Evolutionary conservation across 2,888 invertebrate species (phyloP).

Genomic region (Asteroscopus sphinx): DNA sequence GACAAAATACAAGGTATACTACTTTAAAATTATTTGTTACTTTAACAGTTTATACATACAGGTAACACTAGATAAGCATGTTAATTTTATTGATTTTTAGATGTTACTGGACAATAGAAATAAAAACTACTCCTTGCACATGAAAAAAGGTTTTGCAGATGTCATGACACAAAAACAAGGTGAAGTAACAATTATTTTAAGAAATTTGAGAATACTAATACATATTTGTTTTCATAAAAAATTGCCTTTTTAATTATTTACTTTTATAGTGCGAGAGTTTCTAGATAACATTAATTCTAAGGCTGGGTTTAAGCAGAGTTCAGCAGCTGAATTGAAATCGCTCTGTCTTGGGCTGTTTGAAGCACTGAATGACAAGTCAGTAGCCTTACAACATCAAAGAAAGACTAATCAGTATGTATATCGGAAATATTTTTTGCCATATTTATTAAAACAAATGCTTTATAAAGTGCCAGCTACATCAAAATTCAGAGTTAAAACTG

Average conservation of each 20-base stretch:
- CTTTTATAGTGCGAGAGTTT: slow-evolving; percentile 92
- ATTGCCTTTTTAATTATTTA: neutral
- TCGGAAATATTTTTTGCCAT: no score
- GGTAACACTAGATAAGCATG: slow-evolving; percentile 25
- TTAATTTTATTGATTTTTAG: slow-evolving; percentile 78
- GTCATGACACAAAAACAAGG: slow-evolving; percentile 95
- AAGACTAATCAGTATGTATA: slow-evolving; percentile 94
- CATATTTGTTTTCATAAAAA: neutral
- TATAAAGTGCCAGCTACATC: neutral
- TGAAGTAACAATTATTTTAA: slow-evolving; percentile 63
- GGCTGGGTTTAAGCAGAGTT: slow-evolving; percentile 78
- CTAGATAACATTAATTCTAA: slow-evolving; percentile 90
- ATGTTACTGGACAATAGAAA: slow-evolving; percentile 93
- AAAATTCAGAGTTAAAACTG: neutral
- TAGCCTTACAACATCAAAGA: slow-evolving; percentile 95
- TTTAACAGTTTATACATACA: slow-evolving; percentile 18
- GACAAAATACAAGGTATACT: slow-evolving; percentile 92
- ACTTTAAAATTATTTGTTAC: slow-evolving; percentile 9
- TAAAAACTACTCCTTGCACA: slow-evolving; percentile 92
- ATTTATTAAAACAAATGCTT: no score
- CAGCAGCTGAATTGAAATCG: slow-evolving; percentile 93
- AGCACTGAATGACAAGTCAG: slow-evolving; percentile 95
- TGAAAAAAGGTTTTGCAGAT: slow-evolving; percentile 92
- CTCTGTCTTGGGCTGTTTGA: slow-evolving; percentile 95
- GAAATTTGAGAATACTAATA: neutral